phyloP scores from a whole-genome alignment of 2,797 vertebrate species.

The Lithobates pipiens region DNA sequence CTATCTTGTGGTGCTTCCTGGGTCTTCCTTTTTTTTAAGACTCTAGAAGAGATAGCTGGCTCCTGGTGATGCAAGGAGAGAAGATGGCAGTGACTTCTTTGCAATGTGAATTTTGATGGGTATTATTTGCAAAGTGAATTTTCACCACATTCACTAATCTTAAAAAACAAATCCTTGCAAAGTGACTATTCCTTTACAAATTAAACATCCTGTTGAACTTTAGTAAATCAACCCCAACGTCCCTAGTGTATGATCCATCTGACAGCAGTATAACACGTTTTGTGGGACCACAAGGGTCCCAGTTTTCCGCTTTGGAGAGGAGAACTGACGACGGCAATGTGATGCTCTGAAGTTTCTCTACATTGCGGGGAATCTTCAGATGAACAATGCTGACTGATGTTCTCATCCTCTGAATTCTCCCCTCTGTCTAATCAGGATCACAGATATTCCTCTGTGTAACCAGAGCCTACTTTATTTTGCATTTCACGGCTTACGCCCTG shows the following conservation, averaged over 20 bases:
- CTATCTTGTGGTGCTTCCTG: no score
- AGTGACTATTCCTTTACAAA: no score
- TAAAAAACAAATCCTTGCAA: no score
- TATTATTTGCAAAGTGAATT: no score
- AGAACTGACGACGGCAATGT: background rate
- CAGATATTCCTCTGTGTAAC: constrained; percentile 20
- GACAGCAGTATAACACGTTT: constrained; percentile 2
- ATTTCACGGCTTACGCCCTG: constrained; percentile 35
- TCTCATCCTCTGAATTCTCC: constrained; percentile 10
- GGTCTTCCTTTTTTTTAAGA: no score
- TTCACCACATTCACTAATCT: no score
- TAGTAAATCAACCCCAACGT: no score
- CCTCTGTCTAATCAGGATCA: constrained; percentile 43
- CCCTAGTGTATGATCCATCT: background rate
- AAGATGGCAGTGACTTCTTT: no score
- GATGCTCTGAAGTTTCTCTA: constrained; percentile 43
- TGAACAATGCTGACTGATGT: constrained; percentile 54
- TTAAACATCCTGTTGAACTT: no score
- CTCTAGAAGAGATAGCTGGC: no score
- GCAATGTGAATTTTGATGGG: no score
- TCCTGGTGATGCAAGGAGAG: no score
- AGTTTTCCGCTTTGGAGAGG: constrained; percentile 6
- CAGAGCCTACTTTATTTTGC: constrained; percentile 27
- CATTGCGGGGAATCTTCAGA: constrained; percentile 31
- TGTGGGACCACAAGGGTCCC: background rate